Percentiles rank a stretch among this genome's conserved stretches.
Evolutionary conservation across 2,797 vertebrate species (phyloP).

Genomic region (Anniella stebbinsi): DNA sequence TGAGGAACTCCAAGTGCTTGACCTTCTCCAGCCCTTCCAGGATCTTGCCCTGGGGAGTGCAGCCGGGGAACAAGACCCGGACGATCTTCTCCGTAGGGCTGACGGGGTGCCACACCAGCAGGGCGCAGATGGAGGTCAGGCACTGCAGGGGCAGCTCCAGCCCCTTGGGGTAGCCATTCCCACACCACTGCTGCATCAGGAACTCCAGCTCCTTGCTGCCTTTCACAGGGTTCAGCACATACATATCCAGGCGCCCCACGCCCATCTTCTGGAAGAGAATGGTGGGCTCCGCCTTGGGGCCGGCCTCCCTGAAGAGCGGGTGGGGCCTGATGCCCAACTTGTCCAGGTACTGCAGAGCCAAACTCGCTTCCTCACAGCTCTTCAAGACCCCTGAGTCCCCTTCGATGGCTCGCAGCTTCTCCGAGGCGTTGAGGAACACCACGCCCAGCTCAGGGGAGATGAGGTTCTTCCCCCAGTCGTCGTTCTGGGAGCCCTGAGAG

Average conservation of each 20-base stretch:
- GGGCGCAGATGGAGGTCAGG: constrained; percentile 86
- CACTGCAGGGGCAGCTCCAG: constrained; percentile 79
- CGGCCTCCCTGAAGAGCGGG: constrained; percentile 76
- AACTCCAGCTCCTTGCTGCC: constrained; percentile 85
- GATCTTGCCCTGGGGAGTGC: constrained; percentile 88
- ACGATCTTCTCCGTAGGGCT: constrained; percentile 89
- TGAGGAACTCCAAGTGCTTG: constrained; percentile 90
- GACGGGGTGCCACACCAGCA: constrained; percentile 93
- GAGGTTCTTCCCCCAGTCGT: constrained; percentile 85
- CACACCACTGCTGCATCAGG: constrained; percentile 83
- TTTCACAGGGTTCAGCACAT: constrained; percentile 88
- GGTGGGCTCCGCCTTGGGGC: constrained; percentile 81
- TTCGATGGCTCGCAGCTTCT: constrained; percentile 71
- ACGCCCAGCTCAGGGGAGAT: constrained; percentile 92
- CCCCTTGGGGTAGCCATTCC: constrained; percentile 61
- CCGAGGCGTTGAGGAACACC: constrained; percentile 88
- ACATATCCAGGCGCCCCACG: constrained; percentile 92
- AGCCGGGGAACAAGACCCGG: constrained; percentile 91
- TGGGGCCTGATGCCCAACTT: constrained; percentile 83
- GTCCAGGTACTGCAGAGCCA: constrained; percentile 83
- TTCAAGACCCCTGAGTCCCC: constrained; percentile 79
- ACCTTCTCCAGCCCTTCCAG: constrained; percentile 91
- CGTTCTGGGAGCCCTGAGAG: constrained; percentile 39
- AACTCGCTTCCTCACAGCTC: constrained; percentile 83
- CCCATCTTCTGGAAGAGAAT: constrained; percentile 97